Evolutionary conservation across 2,888 invertebrate genomes (phyloP).

Genomic region (Nymphalis urticae): DNA sequence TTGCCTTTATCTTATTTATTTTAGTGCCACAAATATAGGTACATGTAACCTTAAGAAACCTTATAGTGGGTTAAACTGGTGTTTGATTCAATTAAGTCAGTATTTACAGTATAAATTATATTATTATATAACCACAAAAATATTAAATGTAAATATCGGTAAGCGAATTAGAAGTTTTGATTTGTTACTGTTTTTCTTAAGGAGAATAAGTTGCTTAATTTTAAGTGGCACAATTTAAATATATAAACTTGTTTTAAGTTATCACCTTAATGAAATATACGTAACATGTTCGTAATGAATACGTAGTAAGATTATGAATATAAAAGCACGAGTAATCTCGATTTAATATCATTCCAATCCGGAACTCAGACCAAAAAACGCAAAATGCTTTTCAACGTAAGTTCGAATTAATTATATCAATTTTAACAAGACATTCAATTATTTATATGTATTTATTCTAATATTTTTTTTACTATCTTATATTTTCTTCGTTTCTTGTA

Average conservation of each 20-base stretch:
- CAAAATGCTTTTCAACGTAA: conserved; percentile 6
- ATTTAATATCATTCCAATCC: neutral
- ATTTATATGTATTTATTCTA: neutral
- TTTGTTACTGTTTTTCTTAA: too few species aligned
- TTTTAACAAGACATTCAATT: too few species aligned
- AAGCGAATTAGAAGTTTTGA: too few species aligned
- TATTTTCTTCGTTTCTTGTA: conserved; percentile 12
- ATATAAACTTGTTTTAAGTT: conserved; percentile 4
- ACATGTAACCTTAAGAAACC: too few species aligned
- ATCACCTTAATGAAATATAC: neutral
- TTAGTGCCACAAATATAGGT: too few species aligned
- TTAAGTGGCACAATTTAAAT: neutral
- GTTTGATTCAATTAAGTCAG: too few species aligned
- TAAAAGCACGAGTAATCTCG: neutral
- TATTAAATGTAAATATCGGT: too few species aligned
- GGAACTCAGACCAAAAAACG: neutral
- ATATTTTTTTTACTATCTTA: too few species aligned
- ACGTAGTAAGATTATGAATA: neutral
- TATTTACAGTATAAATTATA: too few species aligned
- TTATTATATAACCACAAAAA: too few species aligned
- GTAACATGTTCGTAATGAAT: neutral
- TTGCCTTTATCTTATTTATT: too few species aligned
- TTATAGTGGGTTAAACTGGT: too few species aligned
- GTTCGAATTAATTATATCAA: neutral
- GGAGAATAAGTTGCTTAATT: neutral